Evolutionary conservation across 2,888 invertebrate species (phyloP).

Genomic region (Chironomus riparius): DNA sequence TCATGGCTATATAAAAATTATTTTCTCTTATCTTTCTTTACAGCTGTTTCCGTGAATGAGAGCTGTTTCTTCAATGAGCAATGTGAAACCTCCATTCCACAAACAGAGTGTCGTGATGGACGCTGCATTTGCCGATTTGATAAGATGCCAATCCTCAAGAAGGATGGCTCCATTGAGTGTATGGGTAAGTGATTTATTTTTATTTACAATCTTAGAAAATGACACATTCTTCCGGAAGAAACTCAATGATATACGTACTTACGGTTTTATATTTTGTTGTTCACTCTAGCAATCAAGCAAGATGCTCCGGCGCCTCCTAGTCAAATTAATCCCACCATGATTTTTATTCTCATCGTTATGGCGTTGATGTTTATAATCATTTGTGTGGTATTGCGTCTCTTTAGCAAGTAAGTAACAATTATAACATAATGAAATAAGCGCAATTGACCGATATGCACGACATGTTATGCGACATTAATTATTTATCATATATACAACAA

Average conservation of each 20-base stretch:
- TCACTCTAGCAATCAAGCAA: constrained; percentile 39
- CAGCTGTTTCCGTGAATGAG: constrained; percentile 71
- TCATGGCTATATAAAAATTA: too few species aligned
- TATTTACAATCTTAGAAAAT: background rate
- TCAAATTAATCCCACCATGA: constrained; percentile 83
- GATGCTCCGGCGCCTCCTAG: constrained; percentile 54
- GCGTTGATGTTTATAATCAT: constrained; percentile 90
- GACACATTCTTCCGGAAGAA: background rate
- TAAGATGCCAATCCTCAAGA: constrained; percentile 58
- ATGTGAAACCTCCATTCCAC: constrained; percentile 62
- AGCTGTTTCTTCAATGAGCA: constrained; percentile 76
- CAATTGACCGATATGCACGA: background rate
- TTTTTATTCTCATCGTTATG: constrained; percentile 81
- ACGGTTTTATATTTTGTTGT: background rate
- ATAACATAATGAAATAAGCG: background rate
- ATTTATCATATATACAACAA: background rate
- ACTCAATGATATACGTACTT: background rate
- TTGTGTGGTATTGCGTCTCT: constrained; percentile 81
- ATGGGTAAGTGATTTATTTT: constrained; percentile 49
- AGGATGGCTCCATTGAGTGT: constrained; percentile 65
- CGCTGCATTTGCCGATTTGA: constrained; percentile 72
- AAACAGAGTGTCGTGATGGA: constrained; percentile 72
- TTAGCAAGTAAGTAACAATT: constrained; percentile 68
- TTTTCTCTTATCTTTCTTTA: background rate
- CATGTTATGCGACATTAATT: background rate